Evolutionary conservation across 2,113 vertebrate species (phyloP), one percentile per base, ranked within the genome.

Genomic region (Pogona vitticeps): DNA sequence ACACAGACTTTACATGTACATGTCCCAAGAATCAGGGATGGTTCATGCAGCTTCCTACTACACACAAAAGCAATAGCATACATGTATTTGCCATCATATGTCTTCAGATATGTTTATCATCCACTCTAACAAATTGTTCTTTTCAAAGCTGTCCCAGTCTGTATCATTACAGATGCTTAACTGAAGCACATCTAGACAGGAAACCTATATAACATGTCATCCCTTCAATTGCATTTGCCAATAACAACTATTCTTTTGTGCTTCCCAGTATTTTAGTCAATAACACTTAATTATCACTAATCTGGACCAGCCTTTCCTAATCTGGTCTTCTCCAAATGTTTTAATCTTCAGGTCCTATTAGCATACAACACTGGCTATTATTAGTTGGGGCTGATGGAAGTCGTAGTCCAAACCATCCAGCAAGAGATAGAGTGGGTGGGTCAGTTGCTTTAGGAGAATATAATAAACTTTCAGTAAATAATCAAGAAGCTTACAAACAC

Each of bases 171-270:
- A 83, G 61, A 13, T 93, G 42, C 56, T 52, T 42, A 78, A 7
- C 21, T 86, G 14, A 40, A 40, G 59, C 17, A 79, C 78, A 80
- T 85, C 88, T 86, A 88, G 36, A 91, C n/a, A 18, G 33, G 72
- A 84, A 92, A 1, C 10, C 81, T 87, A 0, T 10, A 63, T 89
- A 28, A n/a, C 0, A 70, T 18, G 1, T 3, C 59, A 58, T 31
- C 42, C 83, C 31, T 83, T 20, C 61, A 89, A 38, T 1, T 61
- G 42, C 80, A 3, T 82, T 28, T 87, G 68, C 63, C 65, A 83
- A 2, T 36, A 87, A 70, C 17, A 81, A 26, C 36, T 73, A 88
- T 87, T 91, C 82, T 90, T 1, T 52, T 1, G 5, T 7, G 20
- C 26, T 79, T 4, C 59, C 61, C 42, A 87, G 86, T 86, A 46